A percentile compares a stretch with the other conserved stretches of the same genome.
phyloP scores from a whole-genome alignment of 2,113 vertebrate genomes.

The Todiramphus chloris region DNA sequence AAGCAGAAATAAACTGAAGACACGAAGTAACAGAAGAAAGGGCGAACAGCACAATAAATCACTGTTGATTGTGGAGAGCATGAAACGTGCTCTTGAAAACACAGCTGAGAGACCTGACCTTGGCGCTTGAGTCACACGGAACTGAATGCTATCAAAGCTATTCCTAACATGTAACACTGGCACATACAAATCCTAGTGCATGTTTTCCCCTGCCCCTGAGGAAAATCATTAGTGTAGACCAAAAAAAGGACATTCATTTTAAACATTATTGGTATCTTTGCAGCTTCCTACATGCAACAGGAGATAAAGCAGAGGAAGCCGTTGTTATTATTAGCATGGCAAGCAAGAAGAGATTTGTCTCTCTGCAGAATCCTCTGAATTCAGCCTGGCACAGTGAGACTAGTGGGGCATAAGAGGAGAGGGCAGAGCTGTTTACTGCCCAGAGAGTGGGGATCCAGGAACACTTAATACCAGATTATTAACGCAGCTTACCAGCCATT shows the following conservation, averaged over 20 bases:
- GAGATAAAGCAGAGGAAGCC: not conserved
- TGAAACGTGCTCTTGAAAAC: not conserved
- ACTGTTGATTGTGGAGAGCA: not conserved
- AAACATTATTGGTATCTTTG: not conserved
- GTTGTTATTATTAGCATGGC: not conserved
- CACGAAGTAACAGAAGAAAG: not conserved
- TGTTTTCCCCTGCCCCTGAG: not conserved
- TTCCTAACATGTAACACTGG: not conserved
- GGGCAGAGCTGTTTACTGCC: slow-evolving; percentile 30
- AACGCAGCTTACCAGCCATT: slow-evolving; percentile 61
- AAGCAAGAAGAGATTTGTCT: slow-evolving; percentile 6
- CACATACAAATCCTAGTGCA: not conserved
- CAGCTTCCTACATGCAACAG: not conserved
- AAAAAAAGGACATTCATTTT: not conserved
- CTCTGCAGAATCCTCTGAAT: not conserved
- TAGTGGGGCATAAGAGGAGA: not conserved
- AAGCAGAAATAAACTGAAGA: not conserved
- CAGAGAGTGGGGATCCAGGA: slow-evolving; percentile 19
- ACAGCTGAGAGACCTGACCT: not conserved
- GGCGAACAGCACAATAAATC: slow-evolving; percentile 1
- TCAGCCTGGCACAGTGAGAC: not conserved
- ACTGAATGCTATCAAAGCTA: not conserved
- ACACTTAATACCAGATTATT: slow-evolving; percentile 71
- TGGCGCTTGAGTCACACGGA: not conserved
- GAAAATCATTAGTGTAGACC: not conserved